These are phyloP conservation scores for Cardiocondyla obscurior DNA, from an alignment of 1,140 invertebrate genomes.

Conservation along the genomic window DNA sequence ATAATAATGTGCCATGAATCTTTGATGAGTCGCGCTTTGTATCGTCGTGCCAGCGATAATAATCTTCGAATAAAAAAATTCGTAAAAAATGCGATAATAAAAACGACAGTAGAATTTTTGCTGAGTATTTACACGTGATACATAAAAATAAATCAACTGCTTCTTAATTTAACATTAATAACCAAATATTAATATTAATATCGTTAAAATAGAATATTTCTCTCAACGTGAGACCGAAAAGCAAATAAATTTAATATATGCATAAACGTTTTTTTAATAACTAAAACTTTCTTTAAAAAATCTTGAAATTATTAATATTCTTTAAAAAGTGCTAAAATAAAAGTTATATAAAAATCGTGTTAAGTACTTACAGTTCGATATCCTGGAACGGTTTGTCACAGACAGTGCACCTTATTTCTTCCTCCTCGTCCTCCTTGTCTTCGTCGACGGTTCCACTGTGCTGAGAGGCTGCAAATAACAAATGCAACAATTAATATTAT, in stretches of 20 bases:
- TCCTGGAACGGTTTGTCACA: slow-evolving; percentile 89
- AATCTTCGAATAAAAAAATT: slow-evolving; percentile 17
- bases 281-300: background rate
- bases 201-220: background rate
- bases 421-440: slow-evolving; percentile 87
- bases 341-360: background rate
- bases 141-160: background rate
- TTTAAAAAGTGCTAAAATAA: background rate
- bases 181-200: background rate
- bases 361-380: slow-evolving; percentile 88
- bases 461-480: slow-evolving; percentile 85
- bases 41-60: slow-evolving; percentile 20
- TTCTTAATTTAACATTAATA: background rate
- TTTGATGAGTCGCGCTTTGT: slow-evolving; percentile 47
- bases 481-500: slow-evolving; percentile 36
- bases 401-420: slow-evolving; percentile 87
- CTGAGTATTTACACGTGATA: background rate
- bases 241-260: background rate
- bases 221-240: background rate
- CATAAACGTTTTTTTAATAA: background rate
- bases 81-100: slow-evolving; percentile 11
- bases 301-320: too few species aligned
- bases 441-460: slow-evolving; percentile 87
- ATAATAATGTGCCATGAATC: slow-evolving; percentile 51
- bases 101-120: background rate